These are phyloP conservation scores for Mylabris sibirica DNA, from an alignment of 2,888 invertebrate genomes.

Conservation along the genomic window DNA sequence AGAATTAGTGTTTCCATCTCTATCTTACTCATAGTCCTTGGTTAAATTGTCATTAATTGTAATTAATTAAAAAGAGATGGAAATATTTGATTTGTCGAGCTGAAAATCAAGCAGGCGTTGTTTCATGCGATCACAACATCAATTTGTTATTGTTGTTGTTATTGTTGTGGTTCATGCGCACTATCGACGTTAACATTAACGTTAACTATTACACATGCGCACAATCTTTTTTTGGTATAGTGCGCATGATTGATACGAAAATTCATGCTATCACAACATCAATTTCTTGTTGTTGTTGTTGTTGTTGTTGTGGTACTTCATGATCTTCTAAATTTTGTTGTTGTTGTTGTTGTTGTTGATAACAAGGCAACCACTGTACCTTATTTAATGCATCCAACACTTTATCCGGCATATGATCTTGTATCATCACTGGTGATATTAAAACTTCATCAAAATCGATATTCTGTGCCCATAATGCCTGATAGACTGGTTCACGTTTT, in stretches of 20 bases:
- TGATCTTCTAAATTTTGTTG: neutral
- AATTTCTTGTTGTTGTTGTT: neutral
- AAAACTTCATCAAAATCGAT: conserved; percentile 87
- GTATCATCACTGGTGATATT: conserved; percentile 88
- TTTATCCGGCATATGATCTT: conserved; percentile 91
- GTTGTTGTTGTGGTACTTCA: neutral
- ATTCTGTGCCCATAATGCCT: conserved; percentile 86
- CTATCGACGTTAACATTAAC: neutral
- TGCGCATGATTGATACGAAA: neutral
- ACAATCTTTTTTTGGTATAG: neutral
- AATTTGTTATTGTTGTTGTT: neutral
- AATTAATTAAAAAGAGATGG: no score
- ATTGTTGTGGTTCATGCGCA: conserved; percentile 5
- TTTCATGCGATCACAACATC: no score
- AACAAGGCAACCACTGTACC: conserved; percentile 64
- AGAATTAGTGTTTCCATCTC: no score
- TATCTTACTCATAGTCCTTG: no score
- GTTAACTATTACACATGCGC: neutral
- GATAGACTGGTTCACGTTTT: conserved; percentile 81
- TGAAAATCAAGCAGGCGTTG: no score
- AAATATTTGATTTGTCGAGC: no score
- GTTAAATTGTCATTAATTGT: no score
- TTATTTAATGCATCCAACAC: conserved; percentile 84
- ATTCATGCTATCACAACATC: neutral
- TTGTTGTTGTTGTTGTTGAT: neutral